These are phyloP conservation scores for Hedychridium roseum DNA, from an alignment of 2,888 invertebrate species.

Conservation along the genomic window DNA sequence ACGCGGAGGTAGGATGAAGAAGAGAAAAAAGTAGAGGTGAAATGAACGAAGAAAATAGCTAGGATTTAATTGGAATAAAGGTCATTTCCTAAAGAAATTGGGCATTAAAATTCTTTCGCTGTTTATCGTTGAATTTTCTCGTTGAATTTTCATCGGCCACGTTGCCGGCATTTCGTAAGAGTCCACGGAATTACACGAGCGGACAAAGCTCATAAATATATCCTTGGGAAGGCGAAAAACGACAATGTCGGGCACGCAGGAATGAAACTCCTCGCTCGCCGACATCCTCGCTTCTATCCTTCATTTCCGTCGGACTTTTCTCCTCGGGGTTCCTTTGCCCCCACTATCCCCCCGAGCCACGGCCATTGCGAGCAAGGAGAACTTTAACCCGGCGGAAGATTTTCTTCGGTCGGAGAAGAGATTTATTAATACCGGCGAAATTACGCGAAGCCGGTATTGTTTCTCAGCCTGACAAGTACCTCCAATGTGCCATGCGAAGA, in stretches of 20 bases:
- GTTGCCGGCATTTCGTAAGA: slow-evolving; percentile 37
- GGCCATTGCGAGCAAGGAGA: too few relatives aligned
- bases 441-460: too few relatives aligned
- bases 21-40: neutral
- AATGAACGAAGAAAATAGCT: neutral
- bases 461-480: too few relatives aligned
- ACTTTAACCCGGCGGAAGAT: too few relatives aligned
- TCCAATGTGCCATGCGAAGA: too few relatives aligned
- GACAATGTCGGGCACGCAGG: slow-evolving; percentile 8
- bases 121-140: slow-evolving; percentile 50
- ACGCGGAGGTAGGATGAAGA: neutral
- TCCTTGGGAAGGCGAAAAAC: slow-evolving; percentile 45
- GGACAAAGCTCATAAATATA: slow-evolving; percentile 49
- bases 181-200: slow-evolving; percentile 41
- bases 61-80: neutral
- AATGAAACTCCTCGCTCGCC: slow-evolving; percentile 10
- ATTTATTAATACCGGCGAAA: too few relatives aligned
- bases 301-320: slow-evolving; percentile 2
- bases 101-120: too few relatives aligned
- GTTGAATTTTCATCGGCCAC: slow-evolving; percentile 35
- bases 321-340: too few relatives aligned
- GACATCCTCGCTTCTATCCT: neutral
- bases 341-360: too few relatives aligned
- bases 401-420: too few relatives aligned
- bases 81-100: too few relatives aligned